A percentile compares a stretch with the other conserved stretches of the same genome.
These are phyloP conservation scores for Halocaridina rubra DNA, from an alignment of 2,888 invertebrate species.

Conservation along the genomic window DNA sequence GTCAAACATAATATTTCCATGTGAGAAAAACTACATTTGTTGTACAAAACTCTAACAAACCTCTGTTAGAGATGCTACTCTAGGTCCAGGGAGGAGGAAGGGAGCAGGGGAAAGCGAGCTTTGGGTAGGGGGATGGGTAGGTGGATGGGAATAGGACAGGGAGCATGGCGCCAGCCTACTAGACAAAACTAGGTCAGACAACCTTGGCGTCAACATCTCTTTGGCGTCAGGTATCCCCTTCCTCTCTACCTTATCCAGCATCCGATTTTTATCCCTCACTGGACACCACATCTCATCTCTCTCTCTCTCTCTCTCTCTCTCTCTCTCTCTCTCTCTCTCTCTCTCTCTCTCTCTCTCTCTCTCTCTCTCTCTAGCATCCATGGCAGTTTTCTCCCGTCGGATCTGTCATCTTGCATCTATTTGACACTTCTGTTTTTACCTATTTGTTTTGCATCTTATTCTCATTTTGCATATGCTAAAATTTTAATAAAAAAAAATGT, in stretches of 20 bases:
- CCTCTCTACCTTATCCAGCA: too few species aligned
- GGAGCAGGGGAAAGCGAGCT: background rate
- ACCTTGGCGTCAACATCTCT: conserved; percentile 12
- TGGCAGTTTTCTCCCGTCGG: too few species aligned
- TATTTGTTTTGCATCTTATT: too few species aligned
- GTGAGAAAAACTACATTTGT: too few species aligned
- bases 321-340: conserved; percentile 30
- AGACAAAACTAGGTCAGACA: conserved; percentile 19
- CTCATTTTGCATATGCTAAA: too few species aligned
- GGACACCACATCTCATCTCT: background rate
- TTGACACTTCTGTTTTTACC: too few species aligned
- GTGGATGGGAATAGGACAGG: background rate
- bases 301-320: conserved; percentile 14
- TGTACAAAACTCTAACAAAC: too few species aligned
- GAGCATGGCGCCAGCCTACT: background rate
- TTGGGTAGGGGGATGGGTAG: background rate
- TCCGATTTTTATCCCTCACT: too few species aligned
- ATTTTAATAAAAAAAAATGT: too few species aligned
- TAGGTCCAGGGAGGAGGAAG: background rate
- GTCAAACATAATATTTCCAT: too few species aligned
- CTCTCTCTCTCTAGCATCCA: background rate
- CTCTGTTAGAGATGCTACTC: too few species aligned
- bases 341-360: background rate
- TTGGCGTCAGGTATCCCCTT: background rate
- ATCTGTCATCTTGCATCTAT: too few species aligned